Evolutionary conservation across 2,888 invertebrate species (phyloP), one percentile per base, ranked within the genome.

Genomic region (Harpalus rufipes): DNA sequence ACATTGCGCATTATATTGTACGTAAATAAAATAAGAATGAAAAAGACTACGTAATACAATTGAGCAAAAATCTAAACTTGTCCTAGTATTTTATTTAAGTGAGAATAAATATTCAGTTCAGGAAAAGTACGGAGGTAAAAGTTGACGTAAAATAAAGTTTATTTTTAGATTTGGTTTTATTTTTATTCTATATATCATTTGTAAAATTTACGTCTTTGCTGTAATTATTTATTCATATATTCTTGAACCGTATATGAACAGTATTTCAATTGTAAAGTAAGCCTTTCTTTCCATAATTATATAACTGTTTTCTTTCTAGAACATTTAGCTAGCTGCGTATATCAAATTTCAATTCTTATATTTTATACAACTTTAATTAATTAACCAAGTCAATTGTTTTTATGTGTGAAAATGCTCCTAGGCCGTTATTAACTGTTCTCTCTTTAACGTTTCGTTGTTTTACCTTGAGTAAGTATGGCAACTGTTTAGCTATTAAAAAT

Each of bases 181-280:
- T 32, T 32, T 32, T 32, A 32, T 32, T 32, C 32, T 32, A 32
- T 32, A 5, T 32, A 32, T 32, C 5, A 32, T 32, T 32, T 32
- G 32, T 32, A 4, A 32, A 32, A 32, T 32, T 32, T 32, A 32
- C 32, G 32, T 32, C 32, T 32, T 32, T 32, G 32, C 5, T 51
- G 44, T 12, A 51, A 51, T 51, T 8, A 12, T 51, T 51, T 51
- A 51, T 51, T 51, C 44, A 51, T 51, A 12, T 51, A 12, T 51
- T 51, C 44, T 51, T 2, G 8, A 12, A 51, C 44, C 12, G 44
- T 51, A 51, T 12, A 1, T 51, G 6, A 32, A 32, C 32, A 32
- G 44, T 12, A 51, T 51, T 51, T 51, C 44, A 51, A 51, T 51
- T 51, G 44, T 51, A 51, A 51, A 51, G 44, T 32, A 51, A 51